Evolutionary conservation across 2,888 invertebrate genomes (phyloP), one percentile per base, ranked within the genome.

Genomic region (Encarsia formosa): DNA sequence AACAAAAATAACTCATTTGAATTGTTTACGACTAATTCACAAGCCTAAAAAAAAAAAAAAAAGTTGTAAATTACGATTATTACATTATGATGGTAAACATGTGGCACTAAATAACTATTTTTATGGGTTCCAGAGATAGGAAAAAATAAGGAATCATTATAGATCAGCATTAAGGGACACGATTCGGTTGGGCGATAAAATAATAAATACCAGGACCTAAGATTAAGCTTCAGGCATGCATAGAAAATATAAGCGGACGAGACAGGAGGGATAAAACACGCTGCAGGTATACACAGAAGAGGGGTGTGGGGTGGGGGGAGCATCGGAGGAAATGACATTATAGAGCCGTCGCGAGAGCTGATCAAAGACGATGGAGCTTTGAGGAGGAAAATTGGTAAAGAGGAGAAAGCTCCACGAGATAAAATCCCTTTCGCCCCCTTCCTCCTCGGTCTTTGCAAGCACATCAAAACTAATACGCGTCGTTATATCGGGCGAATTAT

Each of bases 311-410:
- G 49, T 31, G 16, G 16, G 13, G 54, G 11, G 56, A 41, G 39
- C 48, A 53, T 49, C 45, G 32, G 39, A 49, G 56, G 52, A 46
- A 58, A 57, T 55, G 64, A 68, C 66, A 65, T 70, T 69, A 69
- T 61, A 63, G 67, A 67, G 65, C 65, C 66, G 68, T 66, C 63
- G 68, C 62, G 61, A 66, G 65, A 67, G 65, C 70, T 71, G 71
- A 71, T 71, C 71, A 71, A 70, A 71, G 69, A 69, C 69, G 69
- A 69, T 68, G 67, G 63, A 64, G 68, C 70, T 70, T 69, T 67
- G 69, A 69, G 66, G 63, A 70, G 65, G 70, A 70, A 71, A 71
- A 71, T 70, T 71, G 70, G 67, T 67, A 69, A 69, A 69, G 69
- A 71, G 69, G 66, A n/a, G n/a, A 63, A 65, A 61, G 64, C 60